Conservation (phyloP, 2,113 vertebrate genomes). For the Zapornia atra region DNA sequence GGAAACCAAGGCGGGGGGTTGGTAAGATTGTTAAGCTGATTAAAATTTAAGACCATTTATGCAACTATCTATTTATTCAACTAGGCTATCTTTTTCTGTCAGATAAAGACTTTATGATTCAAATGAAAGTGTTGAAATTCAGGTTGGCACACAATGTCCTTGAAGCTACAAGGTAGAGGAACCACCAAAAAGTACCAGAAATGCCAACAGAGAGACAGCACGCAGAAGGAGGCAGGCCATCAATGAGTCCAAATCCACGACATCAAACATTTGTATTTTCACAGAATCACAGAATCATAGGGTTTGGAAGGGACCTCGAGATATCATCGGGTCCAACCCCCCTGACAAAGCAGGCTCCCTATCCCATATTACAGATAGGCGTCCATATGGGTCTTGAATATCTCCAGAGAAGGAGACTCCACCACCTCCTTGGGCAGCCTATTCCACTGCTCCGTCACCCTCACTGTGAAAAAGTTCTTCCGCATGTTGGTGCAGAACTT, state of each 20-base stretch:
- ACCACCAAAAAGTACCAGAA: neutral
- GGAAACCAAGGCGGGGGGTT: neutral
- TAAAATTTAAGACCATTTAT: neutral
- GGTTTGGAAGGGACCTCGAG: no score
- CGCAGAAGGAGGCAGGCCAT: neutral
- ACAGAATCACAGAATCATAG: no score
- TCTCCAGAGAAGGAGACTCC: no score
- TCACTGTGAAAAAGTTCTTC: no score
- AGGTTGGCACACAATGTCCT: neutral
- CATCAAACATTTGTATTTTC: neutral
- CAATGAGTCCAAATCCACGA: neutral
- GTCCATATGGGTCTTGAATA: no score
- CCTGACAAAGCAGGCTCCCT: no score
- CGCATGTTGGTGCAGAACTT: no score
- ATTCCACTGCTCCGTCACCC: no score
- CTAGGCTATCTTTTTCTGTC: neutral
- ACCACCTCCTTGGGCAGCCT: no score
- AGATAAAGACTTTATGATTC: neutral
- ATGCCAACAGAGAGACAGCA: neutral
- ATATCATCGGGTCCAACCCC: no score
- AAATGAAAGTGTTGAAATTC: neutral
- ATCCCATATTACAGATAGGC: no score
- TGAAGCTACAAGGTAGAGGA: neutral
- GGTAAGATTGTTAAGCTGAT: neutral
- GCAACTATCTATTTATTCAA: neutral